Evolutionary conservation across 2,888 invertebrate species (phyloP), one percentile per base, ranked within the genome.

Genomic region (Alsophila aescularia): DNA sequence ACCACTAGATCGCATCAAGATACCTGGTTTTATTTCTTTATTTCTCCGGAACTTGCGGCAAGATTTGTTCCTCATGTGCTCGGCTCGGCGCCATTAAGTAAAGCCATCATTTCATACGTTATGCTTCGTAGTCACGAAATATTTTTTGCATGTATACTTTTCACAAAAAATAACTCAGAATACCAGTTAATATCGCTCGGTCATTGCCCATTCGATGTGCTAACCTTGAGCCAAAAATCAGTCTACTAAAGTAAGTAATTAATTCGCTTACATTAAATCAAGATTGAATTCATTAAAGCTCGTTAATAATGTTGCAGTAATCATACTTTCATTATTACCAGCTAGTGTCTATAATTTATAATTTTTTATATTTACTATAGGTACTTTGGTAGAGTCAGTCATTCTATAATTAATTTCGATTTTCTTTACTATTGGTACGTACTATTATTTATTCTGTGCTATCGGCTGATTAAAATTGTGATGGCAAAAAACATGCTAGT

Each of bases 31-130:
- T 77, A 71, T 71, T 71, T 75, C 40, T 35, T 16, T 31, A 18
- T 18, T 12, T 43, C 35, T 82, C 79, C 82, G 87, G 85, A 85
- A 86, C 81, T 85, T 58, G 70, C 65, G 67, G 70, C 64, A 64
- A 64, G 78, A 85, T 87, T 85, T 73, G 82, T 82, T 86, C 73
- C 81, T 80, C 77, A 73, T 79, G 74, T 75, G 79, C 77, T 78
- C 67, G 70, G 70, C 69, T 75, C 72, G 78, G 75, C 81, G 76
- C 79, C 83, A 85, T 86, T 82, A 81, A 75, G 52, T 66, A 58
- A 48, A 76, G 72, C 70, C 79, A 83, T 86, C 69, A 80, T 78
- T 72, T 78, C 69, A 40, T 40, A 75, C 68, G 85, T 73, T 75
- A 82, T 75, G 87, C 82, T 84, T 77, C 77, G 76, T 67, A 80